These are phyloP conservation scores for Gryllus longicercus DNA, from an alignment of 2,888 invertebrate genomes.

Conservation along the genomic window DNA sequence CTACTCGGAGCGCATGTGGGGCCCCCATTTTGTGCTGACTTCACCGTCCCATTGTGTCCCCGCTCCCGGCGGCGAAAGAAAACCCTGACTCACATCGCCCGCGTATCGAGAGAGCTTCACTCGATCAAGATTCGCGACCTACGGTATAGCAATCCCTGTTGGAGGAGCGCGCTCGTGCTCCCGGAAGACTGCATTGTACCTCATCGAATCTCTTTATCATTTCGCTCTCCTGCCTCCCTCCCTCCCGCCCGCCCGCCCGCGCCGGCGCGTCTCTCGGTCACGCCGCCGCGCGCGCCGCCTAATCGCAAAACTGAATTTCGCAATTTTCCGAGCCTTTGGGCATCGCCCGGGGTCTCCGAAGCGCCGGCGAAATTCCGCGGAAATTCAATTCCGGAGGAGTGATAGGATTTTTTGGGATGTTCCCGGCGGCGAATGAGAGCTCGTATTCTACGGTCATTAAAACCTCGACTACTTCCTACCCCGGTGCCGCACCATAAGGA, in stretches of 20 bases:
- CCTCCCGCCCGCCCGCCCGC: no score
- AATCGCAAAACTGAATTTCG: conserved; percentile 1
- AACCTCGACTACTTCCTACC: neutral
- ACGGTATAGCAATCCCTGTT: neutral
- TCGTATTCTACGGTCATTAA: conserved; percentile 17
- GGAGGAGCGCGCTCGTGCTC: neutral
- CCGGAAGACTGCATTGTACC: neutral
- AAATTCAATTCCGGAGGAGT: conserved; percentile 17
- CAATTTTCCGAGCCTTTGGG: conserved; percentile 7
- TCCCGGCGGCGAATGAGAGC: neutral
- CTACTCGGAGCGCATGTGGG: no score
- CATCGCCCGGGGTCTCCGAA: neutral
- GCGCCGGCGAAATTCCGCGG: neutral
- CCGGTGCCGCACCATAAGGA: neutral
- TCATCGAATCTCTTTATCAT: neutral
- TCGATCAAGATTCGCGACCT: neutral
- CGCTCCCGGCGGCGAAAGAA: neutral
- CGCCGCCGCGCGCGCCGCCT: neutral
- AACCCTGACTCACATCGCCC: neutral
- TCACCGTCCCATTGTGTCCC: conserved; percentile 18
- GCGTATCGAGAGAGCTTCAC: neutral
- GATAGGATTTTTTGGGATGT: neutral
- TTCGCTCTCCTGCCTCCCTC: neutral
- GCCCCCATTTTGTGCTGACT: conserved; percentile 18
- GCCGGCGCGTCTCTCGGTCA: no score